Evolutionary conservation across 2,797 vertebrate genomes (phyloP), one percentile per base, ranked within the genome.

Genomic region (Staurois parvus): DNA sequence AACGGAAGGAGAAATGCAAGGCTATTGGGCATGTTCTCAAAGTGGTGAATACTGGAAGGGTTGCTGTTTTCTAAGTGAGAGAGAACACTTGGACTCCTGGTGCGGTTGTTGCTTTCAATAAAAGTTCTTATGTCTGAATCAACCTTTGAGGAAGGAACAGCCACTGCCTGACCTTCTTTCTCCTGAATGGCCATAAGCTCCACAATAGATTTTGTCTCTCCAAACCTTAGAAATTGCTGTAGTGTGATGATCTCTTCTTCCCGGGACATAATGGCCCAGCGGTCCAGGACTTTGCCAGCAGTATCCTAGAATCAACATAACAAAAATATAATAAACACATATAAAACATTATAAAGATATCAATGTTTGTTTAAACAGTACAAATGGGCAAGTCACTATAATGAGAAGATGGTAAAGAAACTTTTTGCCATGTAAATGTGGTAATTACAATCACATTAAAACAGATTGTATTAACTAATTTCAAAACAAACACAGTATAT

Each of bases 191-290:
- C 98, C 98, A 99, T 99, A 93, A 99, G 95, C 94, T 99, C 98
- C 92, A 99, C 98, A 0, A 99, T 99, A 91, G 98, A 99, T 94
- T 99, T 99, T 84, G 98, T 99, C 94, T 99, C 98, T 92, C 98
- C 98, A 92, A 99, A 99, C 93, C 98, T 96, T 90, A 99, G 92
- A 93, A 99, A 99, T 93, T 99, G 98, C 96, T 99, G 98, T 91
- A 99, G 96, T 94, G 98, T 99, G 94, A 99, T 99, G 93, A 99
- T 99, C 94, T 99, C 98, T 89, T 99, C 98, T 96, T 99, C 98
- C 91, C 98, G 95, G 91, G 98, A 99, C 98, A 99, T 99, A 94
- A 99, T 99, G 93, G 96, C 96, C 98, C 98, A 99, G 92, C 98
- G 98, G 95, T 99, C 98, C 94, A 99, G 94, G 93, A 99, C 98